Evolutionary conservation across 1,140 invertebrate species (phyloP).

Genomic region (Drosophila aff.): DNA sequence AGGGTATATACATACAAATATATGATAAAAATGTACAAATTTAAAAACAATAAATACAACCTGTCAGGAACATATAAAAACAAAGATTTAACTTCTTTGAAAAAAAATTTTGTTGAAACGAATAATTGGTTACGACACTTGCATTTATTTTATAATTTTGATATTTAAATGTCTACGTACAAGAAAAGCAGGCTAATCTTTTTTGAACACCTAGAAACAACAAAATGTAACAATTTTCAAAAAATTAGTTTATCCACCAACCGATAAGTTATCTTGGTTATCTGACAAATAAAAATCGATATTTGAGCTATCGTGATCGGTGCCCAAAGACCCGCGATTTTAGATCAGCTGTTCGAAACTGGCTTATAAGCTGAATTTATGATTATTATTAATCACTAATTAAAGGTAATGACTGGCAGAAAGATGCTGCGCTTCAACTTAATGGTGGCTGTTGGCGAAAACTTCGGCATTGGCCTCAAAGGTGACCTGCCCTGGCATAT

Average conservation of each 20-base stretch:
- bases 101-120: no score
- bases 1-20: not conserved
- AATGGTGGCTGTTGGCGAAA: constrained; percentile 94
- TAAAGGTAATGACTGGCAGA: not conserved
- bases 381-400: not conserved
- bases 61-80: not conserved
- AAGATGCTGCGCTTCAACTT: constrained; percentile 88
- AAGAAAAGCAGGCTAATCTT: no score
- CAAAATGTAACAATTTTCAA: not conserved
- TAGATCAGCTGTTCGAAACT: constrained; percentile 3
- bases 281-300: not conserved
- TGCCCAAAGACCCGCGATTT: not conserved
- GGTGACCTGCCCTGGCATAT: constrained; percentile 94
- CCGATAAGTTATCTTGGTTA: not conserved
- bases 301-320: not conserved
- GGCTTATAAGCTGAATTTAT: not conserved
- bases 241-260: not conserved
- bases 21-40: constrained; percentile 12
- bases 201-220: no score
- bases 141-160: no score
- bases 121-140: no score
- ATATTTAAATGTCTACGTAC: no score
- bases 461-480: constrained; percentile 92
- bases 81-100: not conserved
- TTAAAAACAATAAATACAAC: not conserved